Base-by-base conservation (phyloP, 2,888 invertebrate genomes). In the Phyllotreta striolata region DNA sequence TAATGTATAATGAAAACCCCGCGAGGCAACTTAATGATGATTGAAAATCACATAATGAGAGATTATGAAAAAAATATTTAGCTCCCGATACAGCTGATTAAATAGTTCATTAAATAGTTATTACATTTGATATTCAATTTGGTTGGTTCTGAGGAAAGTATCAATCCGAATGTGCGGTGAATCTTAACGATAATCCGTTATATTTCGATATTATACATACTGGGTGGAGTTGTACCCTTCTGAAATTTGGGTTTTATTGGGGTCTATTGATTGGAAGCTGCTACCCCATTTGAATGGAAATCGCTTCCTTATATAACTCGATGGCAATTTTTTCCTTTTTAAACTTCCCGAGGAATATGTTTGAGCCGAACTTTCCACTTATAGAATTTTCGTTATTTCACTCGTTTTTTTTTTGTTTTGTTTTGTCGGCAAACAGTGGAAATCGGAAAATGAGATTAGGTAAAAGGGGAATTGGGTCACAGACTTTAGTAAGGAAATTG, bases 211-310 rank as follows among this genome's bases (percentile, higher is more conserved):
- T 24, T 24, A 24, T 24, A 24, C 24, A 24, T 24, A 24, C 4
- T 24, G 2, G 4, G 2, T 24, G 24, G 24, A 24, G 24, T 24
- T 24, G 24, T 24, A 24, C 24, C 24, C 44, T n/a, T 44, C 44
- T 44, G 14, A 51, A 51, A 52, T 52, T 38, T 38, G 38, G 39
- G 38, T 52, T 52, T 52, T 38, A 52, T 52, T 52, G 52, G 38
- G 65, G 58, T 55, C 58, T 64, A 69, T 69, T 68, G 69, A 69
- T 66, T 68, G 68, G 67, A 60, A 67, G 57, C 62, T 63, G 62
- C 39, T 54, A 64, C 56, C 52, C 66, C 63, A 70, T 70, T 70
- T 70, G 70, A 70, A 70, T 70, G 65, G 68, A 68, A 70, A 70
- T 70, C 66, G 68, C 66, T 44, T 66, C 51, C 57, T 70, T 70